phyloP scores from a whole-genome alignment of 2,888 invertebrate genomes.

The Calameuta idolon region DNA sequence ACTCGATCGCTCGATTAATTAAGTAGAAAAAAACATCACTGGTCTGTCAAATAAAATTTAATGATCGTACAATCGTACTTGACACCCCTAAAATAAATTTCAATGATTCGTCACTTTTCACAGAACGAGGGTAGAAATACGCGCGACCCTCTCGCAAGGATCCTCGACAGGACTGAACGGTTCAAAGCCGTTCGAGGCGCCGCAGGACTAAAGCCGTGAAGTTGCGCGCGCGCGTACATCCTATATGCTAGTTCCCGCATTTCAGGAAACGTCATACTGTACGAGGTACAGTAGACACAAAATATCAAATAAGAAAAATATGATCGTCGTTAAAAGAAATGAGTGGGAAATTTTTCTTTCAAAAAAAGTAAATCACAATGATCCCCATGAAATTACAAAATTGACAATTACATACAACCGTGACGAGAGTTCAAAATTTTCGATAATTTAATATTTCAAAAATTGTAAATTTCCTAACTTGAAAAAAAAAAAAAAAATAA shows the following conservation, averaged over 20 bases:
- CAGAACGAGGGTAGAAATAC: constrained; percentile 30
- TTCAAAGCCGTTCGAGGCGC: constrained; percentile 48
- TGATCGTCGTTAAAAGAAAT: not conserved
- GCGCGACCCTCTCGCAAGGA: constrained; percentile 52
- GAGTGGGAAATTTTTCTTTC: not conserved
- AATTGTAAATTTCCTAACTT: not conserved
- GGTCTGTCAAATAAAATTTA: not conserved
- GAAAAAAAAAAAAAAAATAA: too few relatives aligned
- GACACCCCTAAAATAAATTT: not conserved
- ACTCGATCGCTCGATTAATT: not conserved
- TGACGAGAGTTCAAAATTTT: not conserved
- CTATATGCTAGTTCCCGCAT: not conserved
- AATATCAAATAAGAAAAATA: not conserved
- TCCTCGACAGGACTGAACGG: constrained; percentile 56
- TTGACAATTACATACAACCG: not conserved
- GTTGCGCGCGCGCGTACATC: constrained; percentile 52
- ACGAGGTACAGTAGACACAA: not conserved
- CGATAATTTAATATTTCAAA: not conserved
- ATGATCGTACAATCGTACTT: not conserved
- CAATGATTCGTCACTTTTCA: not conserved
- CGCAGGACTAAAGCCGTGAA: constrained; percentile 45
- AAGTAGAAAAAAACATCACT: not conserved
- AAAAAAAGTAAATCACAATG: not conserved
- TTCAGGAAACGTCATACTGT: not conserved
- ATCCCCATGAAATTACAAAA: not conserved